Evolutionary conservation across 2,888 invertebrate species (phyloP), one percentile per base, ranked within the genome.

Genomic region (Nymphalis polychloros): DNA sequence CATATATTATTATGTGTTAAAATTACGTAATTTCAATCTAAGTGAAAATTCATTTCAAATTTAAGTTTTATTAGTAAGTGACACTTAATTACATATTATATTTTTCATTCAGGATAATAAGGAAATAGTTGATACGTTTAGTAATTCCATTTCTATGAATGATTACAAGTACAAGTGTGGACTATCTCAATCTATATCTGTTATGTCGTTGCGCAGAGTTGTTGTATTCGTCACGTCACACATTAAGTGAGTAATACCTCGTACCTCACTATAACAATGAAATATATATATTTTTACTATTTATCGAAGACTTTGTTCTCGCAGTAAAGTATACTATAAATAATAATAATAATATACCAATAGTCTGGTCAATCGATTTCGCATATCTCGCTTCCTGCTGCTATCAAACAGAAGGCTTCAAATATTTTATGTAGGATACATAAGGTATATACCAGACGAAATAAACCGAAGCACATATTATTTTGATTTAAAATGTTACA

Each of bases 401-500:
- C 4, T 41, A 31, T 6, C 27, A 1, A 31, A 31, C 27, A 31
- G 27, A 31, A 31, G 27, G 27, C 27, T 41, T 41, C 13, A 4
- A 41, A 41, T 13, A 41, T 41, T 41, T 41, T 41, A 13, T 41
- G 13, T 41, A 41, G 3, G 41, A 41, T 13, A 41, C 41, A 4
- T 41, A 4, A 41, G 13, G 4, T 41, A 41, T 13, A 41, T 4
- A 13, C 13, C 1, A 31, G n/a, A 5, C 31, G 7, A 55, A 35
- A 41, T 8, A 19, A 31, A 35, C n/a, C 19, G 19, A n/a, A 41
- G 19, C 13, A 17, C 17, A 50, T 20, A 17, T 31, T 8, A 17
- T 57, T 35, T 19, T 7, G 35, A 55, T 55, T 55, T 57, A 19
- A 57, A 53, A 50, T 13, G 46, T 63, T 55, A 55, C 46, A n/a